These are phyloP conservation scores for Riptortus pedestris DNA, from an alignment of 1,140 invertebrate species.

Conservation along the genomic window DNA sequence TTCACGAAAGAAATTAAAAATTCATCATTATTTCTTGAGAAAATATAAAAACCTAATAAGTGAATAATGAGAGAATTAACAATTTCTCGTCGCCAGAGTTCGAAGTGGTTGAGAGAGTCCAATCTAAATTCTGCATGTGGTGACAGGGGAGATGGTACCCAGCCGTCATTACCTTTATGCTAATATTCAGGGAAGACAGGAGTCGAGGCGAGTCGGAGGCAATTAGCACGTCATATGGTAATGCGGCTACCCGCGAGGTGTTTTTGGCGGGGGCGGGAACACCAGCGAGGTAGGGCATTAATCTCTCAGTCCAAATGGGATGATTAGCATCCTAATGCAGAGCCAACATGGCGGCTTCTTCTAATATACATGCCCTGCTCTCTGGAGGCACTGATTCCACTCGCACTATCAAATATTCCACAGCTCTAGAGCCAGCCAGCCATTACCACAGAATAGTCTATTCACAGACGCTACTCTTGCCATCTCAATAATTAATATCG, in stretches of 20 bases:
- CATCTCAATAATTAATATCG: too few relatives aligned
- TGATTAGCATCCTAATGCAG: conserved; percentile 28
- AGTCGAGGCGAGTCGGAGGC: too few relatives aligned
- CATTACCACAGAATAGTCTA: background rate
- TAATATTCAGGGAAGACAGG: conserved; percentile 12
- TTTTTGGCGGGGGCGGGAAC: conserved; percentile 20
- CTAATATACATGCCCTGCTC: conserved; percentile 21
- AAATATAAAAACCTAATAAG: too few relatives aligned
- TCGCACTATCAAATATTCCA: conserved; percentile 10
- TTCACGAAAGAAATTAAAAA: too few relatives aligned
- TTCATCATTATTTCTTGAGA: too few relatives aligned
- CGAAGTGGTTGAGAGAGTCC: too few relatives aligned
- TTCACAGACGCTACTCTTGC: too few relatives aligned
- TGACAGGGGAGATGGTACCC: too few relatives aligned
- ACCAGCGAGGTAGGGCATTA: conserved; percentile 8
- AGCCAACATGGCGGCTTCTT: conserved; percentile 2
- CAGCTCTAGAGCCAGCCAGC: background rate
- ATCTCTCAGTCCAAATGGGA: conserved; percentile 27
- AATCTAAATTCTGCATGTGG: too few relatives aligned
- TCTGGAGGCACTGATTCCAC: conserved; percentile 3
- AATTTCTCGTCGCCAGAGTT: too few relatives aligned
- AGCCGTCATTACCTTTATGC: conserved; percentile 15
- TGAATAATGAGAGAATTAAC: too few relatives aligned
- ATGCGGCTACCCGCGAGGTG: conserved; percentile 19
- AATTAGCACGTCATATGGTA: conserved; percentile 28